These are phyloP conservation scores for Xanthia togata DNA, from an alignment of 2,888 invertebrate genomes.

Conservation along the genomic window DNA sequence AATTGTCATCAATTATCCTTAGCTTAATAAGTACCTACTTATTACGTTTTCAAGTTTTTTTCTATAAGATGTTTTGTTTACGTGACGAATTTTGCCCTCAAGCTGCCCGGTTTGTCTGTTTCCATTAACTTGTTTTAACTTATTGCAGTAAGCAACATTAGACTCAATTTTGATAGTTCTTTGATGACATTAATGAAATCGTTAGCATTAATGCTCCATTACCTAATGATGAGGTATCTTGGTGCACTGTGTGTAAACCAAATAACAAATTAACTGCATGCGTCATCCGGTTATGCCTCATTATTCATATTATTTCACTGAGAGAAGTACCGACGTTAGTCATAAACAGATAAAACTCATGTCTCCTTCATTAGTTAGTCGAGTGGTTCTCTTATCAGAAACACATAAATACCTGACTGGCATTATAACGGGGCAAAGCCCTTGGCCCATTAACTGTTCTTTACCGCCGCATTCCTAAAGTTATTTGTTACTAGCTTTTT, in stretches of 20 bases:
- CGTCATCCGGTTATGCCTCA: constrained; percentile 42
- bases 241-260: neutral
- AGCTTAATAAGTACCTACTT: no score
- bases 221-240: no score
- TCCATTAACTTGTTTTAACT: no score
- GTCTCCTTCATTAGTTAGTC: constrained; percentile 68
- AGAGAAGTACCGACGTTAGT: constrained; percentile 46
- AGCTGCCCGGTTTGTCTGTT: no score
- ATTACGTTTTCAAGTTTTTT: no score
- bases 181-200: no score
- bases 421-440: constrained; percentile 75
- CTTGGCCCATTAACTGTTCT: constrained; percentile 75
- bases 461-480: constrained; percentile 69
- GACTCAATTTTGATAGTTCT: no score
- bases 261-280: constrained; percentile 35
- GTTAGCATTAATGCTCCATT: no score
- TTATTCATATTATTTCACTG: constrained; percentile 48
- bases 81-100: no score
- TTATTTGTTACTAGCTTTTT: constrained; percentile 46
- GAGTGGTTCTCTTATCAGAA: constrained; percentile 69
- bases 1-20: no score
- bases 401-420: constrained; percentile 69
- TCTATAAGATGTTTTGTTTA: no score
- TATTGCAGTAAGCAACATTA: no score
- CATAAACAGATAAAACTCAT: constrained; percentile 60